Evolutionary conservation across 2,797 vertebrate genomes (phyloP).

Genomic region (Thaleichthys pacificus): DNA sequence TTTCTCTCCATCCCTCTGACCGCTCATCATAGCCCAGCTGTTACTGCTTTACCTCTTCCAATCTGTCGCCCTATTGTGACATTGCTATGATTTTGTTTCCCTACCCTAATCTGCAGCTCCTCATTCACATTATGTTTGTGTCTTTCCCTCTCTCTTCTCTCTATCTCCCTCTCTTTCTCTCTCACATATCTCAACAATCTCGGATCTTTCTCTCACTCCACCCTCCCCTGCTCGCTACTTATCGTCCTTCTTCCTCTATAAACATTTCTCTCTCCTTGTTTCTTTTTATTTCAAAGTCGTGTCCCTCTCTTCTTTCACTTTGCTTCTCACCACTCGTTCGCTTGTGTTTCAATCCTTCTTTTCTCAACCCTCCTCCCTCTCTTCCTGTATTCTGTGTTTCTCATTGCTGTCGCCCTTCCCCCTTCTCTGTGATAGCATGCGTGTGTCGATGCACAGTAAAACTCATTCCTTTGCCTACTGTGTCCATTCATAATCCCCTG

Average conservation of each 20-base stretch:
- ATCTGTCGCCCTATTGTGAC: too few relatives aligned
- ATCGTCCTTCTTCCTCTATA: slow-evolving; percentile 20
- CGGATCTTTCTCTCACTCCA: too few relatives aligned
- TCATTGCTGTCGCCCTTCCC: neutral
- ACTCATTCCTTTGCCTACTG: slow-evolving; percentile 6
- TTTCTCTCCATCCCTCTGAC: neutral
- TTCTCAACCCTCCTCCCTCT: neutral
- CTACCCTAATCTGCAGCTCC: slow-evolving; percentile 18
- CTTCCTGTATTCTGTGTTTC: neutral
- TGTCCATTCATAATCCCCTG: slow-evolving; percentile 3
- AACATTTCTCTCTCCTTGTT: slow-evolving; percentile 1
- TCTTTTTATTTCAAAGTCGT: neutral
- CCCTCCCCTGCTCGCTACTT: neutral
- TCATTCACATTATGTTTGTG: slow-evolving; percentile 28
- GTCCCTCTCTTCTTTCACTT: neutral
- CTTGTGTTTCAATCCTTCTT: neutral
- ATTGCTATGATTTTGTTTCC: neutral
- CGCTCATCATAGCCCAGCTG: too few relatives aligned
- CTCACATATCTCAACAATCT: too few relatives aligned
- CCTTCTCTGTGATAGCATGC: neutral
- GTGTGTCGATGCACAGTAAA: neutral
- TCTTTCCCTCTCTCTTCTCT: neutral
- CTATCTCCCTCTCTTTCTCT: neutral
- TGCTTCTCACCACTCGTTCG: neutral
- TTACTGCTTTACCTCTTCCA: too few relatives aligned